These are phyloP conservation scores for Halocaridina rubra DNA, from an alignment of 2,888 invertebrate species.

Conservation along the genomic window DNA sequence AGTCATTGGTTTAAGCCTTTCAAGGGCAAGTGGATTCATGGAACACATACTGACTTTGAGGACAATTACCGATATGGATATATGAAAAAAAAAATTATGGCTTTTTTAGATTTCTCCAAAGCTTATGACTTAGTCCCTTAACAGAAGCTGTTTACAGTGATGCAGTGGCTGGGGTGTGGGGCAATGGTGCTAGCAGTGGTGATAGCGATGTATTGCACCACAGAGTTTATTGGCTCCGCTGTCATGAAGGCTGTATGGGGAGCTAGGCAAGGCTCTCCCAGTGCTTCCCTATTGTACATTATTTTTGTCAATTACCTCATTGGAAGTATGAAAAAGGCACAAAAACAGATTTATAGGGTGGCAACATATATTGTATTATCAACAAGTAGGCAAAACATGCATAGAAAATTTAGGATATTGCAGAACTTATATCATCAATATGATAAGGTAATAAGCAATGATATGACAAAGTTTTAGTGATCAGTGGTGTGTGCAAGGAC, in stretches of 20 bases:
- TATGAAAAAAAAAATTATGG: not conserved
- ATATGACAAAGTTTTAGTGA: not conserved
- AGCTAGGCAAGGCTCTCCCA: too few relatives aligned
- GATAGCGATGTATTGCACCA: not conserved
- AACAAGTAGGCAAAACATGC: not conserved
- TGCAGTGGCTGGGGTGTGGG: not conserved
- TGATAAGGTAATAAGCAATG: not conserved
- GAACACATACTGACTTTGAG: not conserved
- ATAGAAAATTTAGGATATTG: not conserved
- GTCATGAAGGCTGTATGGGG: too few relatives aligned
- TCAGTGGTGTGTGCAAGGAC: not conserved
- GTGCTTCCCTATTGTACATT: not conserved
- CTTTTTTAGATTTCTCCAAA: not conserved
- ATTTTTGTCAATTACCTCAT: not conserved
- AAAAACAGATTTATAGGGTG: too few relatives aligned
- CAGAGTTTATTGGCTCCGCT: not conserved
- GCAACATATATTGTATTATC: too few relatives aligned
- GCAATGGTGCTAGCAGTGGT: too few relatives aligned
- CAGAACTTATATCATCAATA: too few relatives aligned
- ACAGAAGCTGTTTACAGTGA: not conserved
- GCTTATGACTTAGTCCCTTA: not conserved
- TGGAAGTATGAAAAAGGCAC: too few relatives aligned
- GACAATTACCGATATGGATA: not conserved
- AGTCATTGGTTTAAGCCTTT: too few relatives aligned
- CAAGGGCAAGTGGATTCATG: not conserved